phyloP scores from a whole-genome alignment of 2,113 vertebrate genomes.

The Vanacampus margaritifer region DNA sequence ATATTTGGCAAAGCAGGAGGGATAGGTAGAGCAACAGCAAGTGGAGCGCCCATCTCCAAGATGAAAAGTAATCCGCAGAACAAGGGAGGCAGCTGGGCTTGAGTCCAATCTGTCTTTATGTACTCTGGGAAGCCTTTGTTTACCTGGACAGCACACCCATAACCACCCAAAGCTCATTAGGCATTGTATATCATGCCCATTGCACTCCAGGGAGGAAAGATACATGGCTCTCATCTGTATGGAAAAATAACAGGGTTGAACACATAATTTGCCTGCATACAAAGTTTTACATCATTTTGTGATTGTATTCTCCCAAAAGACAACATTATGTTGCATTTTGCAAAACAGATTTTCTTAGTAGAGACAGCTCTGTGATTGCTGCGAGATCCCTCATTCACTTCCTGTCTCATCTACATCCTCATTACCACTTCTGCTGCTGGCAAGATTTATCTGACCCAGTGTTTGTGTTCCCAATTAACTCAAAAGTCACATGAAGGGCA shows the following conservation, averaged over 20 bases:
- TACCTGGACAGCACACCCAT: constrained; percentile 50
- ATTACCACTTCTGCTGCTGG: constrained; percentile 42
- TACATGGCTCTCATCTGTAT: constrained; percentile 18
- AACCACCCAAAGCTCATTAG: constrained; percentile 51
- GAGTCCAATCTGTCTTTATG: constrained; percentile 36
- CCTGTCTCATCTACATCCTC: constrained; percentile 37
- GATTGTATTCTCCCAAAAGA: background rate
- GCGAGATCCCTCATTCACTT: constrained; percentile 19
- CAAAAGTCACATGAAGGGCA: constrained; percentile 56
- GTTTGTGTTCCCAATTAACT: constrained; percentile 51
- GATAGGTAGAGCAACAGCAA: constrained; percentile 41
- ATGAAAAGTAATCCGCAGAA: constrained; percentile 63
- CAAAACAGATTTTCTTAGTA: background rate
- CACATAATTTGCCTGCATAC: constrained; percentile 19
- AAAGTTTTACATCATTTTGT: constrained; percentile 10
- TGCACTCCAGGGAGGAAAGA: constrained; percentile 19
- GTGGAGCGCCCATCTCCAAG: constrained; percentile 31
- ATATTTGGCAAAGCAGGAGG: constrained; percentile 40
- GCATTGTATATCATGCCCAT: constrained; percentile 45
- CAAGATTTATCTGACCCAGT: constrained; percentile 36
- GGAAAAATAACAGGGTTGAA: constrained; percentile 26
- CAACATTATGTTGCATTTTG: background rate
- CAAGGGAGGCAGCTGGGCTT: constrained; percentile 34
- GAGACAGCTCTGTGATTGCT: constrained; percentile 19
- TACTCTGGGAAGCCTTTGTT: constrained; percentile 56